Evolutionary conservation across 2,113 vertebrate species (phyloP).

Genomic region (Tupaia tana): DNA sequence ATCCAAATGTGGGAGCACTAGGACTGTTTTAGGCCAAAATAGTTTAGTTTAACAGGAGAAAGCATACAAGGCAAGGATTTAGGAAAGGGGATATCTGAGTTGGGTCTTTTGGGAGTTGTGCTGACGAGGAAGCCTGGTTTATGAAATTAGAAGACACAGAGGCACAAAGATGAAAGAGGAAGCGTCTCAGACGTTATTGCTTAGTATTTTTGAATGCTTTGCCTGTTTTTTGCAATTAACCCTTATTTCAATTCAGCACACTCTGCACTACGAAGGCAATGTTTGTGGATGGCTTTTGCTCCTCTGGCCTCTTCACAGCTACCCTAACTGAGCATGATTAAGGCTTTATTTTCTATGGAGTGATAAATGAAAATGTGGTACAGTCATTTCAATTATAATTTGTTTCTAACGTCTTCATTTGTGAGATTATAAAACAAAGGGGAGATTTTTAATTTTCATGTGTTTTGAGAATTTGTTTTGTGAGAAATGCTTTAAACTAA

Average conservation of each 20-base stretch:
- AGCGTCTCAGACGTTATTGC: neutral
- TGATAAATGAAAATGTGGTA: slow-evolving; percentile 48
- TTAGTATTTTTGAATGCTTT: neutral
- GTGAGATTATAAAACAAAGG: slow-evolving; percentile 66
- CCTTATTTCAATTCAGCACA: neutral
- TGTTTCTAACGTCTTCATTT: slow-evolving; percentile 75
- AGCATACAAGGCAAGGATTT: neutral
- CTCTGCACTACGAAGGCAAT: neutral
- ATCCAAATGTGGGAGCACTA: no score
- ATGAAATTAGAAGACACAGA: neutral
- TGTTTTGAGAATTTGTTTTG: slow-evolving; percentile 74
- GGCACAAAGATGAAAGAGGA: neutral
- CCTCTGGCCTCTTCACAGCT: neutral
- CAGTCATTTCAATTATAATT: slow-evolving; percentile 62
- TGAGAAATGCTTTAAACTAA: slow-evolving; percentile 75
- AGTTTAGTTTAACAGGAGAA: no score
- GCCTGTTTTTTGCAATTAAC: neutral
- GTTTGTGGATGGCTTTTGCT: neutral
- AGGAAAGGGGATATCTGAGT: neutral
- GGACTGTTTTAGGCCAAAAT: no score
- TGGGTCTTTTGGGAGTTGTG: neutral
- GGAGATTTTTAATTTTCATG: slow-evolving; percentile 70
- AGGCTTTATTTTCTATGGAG: slow-evolving; percentile 46
- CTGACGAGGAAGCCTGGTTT: neutral
- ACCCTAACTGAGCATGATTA: neutral